These are phyloP conservation scores for Podarcis cretensis DNA, from an alignment of 2,113 vertebrate genomes.

Conservation along the genomic window DNA sequence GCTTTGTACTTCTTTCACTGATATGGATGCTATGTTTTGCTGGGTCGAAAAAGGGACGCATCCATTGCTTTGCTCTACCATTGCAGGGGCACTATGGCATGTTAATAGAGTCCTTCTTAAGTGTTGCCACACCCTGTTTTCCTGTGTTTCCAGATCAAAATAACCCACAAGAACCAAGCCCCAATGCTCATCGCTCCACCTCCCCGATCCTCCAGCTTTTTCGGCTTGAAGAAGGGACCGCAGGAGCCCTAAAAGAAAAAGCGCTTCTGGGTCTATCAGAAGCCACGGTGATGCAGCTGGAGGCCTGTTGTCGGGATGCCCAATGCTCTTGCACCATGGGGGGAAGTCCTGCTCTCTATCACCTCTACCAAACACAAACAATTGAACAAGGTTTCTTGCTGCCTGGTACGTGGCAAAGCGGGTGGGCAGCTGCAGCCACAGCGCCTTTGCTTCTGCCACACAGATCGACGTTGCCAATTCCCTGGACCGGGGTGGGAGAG, in stretches of 20 bases:
- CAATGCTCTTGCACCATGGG: neutral
- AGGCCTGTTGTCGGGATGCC: neutral
- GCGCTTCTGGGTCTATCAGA: neutral
- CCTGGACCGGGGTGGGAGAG: neutral
- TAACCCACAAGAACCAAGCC: conserved; percentile 93
- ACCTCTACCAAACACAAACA: neutral
- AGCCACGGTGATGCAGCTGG: neutral
- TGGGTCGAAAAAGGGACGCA: neutral
- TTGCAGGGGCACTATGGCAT: neutral
- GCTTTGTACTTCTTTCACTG: neutral
- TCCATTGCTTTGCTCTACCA: neutral
- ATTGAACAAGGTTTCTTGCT: neutral
- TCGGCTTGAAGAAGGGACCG: conserved; percentile 74
- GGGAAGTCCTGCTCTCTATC: neutral
- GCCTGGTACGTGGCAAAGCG: neutral
- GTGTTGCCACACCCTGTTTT: conserved; percentile 1
- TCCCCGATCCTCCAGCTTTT: conserved; percentile 83
- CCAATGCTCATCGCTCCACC: conserved; percentile 88
- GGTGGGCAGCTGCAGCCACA: neutral
- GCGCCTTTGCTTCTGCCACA: neutral
- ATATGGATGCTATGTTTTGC: neutral
- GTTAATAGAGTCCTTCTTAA: neutral
- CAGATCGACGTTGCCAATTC: neutral
- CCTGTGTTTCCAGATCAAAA: conserved; percentile 82
- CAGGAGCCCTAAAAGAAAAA: conserved; percentile 1